These are phyloP conservation scores for Megalops cyprinoides DNA, from an alignment of 2,797 vertebrate genomes.

Conservation along the genomic window DNA sequence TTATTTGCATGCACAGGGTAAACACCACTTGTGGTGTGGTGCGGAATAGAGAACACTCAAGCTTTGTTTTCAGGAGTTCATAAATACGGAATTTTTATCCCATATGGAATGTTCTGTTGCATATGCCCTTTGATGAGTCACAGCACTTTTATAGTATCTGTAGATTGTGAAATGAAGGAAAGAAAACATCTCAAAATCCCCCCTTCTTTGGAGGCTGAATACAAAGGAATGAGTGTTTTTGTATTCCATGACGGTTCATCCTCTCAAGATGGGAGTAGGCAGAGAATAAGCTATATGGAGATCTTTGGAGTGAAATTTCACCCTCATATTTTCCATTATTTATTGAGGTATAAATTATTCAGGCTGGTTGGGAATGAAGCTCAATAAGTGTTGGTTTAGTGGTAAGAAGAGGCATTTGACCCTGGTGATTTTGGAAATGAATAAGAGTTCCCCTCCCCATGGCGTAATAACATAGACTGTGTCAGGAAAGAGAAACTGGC, in stretches of 20 bases:
- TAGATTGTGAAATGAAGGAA: background rate
- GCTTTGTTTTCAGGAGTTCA: background rate
- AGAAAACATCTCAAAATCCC: background rate
- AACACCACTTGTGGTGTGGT: conserved; percentile 5
- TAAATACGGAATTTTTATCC: background rate
- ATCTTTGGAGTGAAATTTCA: background rate
- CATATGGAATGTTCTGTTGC: too few relatives aligned
- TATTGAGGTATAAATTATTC: background rate
- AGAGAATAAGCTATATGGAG: background rate
- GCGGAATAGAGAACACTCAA: background rate
- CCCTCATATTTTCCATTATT: background rate
- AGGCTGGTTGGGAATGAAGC: background rate
- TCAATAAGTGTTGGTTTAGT: background rate
- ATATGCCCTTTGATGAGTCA: too few relatives aligned
- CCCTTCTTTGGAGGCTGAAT: background rate
- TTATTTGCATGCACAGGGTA: background rate
- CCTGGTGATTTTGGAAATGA: background rate
- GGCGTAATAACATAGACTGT: too few relatives aligned
- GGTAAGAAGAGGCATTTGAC: background rate
- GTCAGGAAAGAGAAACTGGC: background rate
- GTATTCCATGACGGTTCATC: background rate
- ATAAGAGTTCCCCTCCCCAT: background rate
- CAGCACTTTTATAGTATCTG: background rate
- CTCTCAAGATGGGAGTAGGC: background rate
- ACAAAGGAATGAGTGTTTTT: background rate